These are phyloP conservation scores for Mellivora capensis DNA, from an alignment of 2,113 vertebrate species.

Conservation along the genomic window DNA sequence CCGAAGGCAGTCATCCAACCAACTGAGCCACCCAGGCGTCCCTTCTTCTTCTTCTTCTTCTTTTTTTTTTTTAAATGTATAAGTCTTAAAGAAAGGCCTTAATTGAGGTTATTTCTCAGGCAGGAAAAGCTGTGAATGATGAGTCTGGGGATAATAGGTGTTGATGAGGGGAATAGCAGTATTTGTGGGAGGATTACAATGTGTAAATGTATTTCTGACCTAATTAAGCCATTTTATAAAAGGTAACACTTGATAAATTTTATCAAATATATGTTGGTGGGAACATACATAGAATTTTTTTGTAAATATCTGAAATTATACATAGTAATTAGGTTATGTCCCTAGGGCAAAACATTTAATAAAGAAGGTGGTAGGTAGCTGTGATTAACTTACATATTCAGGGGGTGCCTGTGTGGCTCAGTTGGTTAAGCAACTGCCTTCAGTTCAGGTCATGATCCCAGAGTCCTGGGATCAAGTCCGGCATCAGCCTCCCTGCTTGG, in stretches of 20 bases:
- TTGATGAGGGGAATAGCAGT: neutral
- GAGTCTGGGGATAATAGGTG: neutral
- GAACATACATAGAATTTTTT: neutral
- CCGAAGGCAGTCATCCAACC: too few species aligned
- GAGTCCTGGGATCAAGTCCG: too few species aligned
- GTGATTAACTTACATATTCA: neutral
- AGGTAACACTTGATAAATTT: neutral
- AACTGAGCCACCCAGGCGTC: too few species aligned
- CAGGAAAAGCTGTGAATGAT: neutral
- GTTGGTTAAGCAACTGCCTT: too few species aligned
- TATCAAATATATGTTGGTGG: neutral
- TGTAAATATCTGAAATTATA: neutral
- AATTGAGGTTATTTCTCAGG: neutral
- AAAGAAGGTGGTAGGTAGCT: neutral
- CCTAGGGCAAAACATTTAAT: neutral
- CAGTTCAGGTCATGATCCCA: too few species aligned
- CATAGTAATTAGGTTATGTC: slow-evolving; percentile 13
- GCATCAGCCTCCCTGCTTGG: too few species aligned
- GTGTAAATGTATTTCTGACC: neutral
- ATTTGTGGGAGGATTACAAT: neutral
- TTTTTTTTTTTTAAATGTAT: neutral
- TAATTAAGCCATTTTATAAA: slow-evolving; percentile 15
- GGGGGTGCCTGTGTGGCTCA: too few species aligned
- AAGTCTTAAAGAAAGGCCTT: neutral
- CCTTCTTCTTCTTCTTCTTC: too few species aligned